Evolutionary conservation across 2,113 vertebrate species (phyloP).

Genomic region (Bubo scandiacus): DNA sequence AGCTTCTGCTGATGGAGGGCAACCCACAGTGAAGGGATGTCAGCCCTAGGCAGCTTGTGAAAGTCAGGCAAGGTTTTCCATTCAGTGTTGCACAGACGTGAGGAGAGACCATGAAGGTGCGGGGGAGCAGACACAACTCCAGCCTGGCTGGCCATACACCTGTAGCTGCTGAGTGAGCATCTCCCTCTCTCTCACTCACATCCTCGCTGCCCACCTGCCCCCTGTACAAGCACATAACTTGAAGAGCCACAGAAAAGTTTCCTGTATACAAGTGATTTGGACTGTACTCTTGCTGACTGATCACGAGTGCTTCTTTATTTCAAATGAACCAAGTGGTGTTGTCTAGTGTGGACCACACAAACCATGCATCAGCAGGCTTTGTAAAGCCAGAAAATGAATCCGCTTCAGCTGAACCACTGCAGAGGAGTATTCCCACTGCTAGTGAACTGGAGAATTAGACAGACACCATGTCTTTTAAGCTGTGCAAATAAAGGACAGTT

Average conservation of each 20-base stretch:
- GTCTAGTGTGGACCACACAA: not conserved
- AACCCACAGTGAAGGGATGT: not conserved
- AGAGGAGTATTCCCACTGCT: not conserved
- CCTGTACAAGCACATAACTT: fast-evolving
- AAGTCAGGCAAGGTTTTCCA: not conserved
- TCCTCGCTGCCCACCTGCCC: not conserved
- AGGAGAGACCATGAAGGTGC: not conserved
- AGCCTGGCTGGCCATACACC: not conserved
- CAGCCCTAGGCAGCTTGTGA: not conserved
- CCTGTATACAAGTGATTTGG: not conserved
- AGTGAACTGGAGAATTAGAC: not conserved
- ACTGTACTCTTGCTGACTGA: not conserved
- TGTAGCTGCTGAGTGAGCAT: not conserved
- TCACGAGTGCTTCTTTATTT: not conserved
- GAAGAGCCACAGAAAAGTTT: not conserved
- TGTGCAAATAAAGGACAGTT: not conserved
- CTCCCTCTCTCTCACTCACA: not conserved
- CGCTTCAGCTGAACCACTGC: not conserved
- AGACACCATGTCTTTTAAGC: not conserved
- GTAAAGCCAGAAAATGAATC: not conserved
- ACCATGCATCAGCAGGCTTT: not conserved
- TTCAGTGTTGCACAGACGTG: fast-evolving
- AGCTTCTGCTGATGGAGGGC: not conserved
- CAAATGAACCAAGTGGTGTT: not conserved
- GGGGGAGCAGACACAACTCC: not conserved